Evolutionary conservation across 2,888 invertebrate species (phyloP), one percentile per base, ranked within the genome.

Genomic region (Eudiplozoon nipponicum): DNA sequence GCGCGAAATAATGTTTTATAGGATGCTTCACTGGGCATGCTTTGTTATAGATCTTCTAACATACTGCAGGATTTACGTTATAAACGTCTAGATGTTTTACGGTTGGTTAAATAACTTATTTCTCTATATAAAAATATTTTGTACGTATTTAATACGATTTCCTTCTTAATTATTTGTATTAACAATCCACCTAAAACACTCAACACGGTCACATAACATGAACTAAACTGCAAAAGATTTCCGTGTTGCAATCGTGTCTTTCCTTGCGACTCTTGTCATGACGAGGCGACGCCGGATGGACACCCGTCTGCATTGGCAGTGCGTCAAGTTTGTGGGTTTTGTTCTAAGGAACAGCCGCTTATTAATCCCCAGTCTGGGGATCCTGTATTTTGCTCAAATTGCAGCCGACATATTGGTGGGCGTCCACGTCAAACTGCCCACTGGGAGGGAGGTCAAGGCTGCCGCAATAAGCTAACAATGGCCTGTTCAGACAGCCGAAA

Each of bases 321-420:
- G 45, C 46, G 61, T 31, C 57, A 61, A 54, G 54, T 61, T 31
- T 61, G 61, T 50, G 61, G 61, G 2, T 58, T 54, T 48, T 61
- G 61, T 46, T 54, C 55, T 40, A 54, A 52, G 43, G 61, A 62
- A 48, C 61, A 61, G 55, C n/a, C n/a, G n/a, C n/a, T n/a, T n/a
- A n/a, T n/a, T n/a, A n/a, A n/a, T n/a, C n/a, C n/a, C n/a, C 31
- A 31, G 17, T 31, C 11, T 17, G 11, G 13, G 5, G 11, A n/a
- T 7, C 5, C 11, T 15, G 17, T 7, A 7, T 17, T 4, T 15
- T 31, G 31, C 17, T 7, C 11, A 5, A 7, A 31, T 31, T 31
- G 31, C 13, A 31, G 17, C 11, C 11, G 17, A 17, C 5, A 7
- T 15, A n/a, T 31, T 15, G 17, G 13, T 4, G 17, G 17, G 5